Conservation (phyloP, 2,113 vertebrate species). For the Nicator chloris region DNA sequence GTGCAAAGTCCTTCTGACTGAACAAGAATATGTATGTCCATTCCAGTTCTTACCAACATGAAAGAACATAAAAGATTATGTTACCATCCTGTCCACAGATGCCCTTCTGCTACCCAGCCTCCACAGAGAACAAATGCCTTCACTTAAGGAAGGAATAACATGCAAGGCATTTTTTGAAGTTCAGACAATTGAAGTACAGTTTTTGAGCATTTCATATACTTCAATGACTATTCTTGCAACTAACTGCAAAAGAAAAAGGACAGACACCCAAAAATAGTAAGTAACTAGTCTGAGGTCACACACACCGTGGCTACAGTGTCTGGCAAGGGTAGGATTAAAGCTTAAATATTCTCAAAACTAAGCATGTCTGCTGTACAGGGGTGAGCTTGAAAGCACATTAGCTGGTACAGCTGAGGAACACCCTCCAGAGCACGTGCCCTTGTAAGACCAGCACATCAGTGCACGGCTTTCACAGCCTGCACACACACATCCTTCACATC, state of each 20-base stretch:
- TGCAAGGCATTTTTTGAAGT: neutral
- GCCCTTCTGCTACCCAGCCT: neutral
- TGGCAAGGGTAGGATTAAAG: neutral
- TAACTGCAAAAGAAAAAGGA: neutral
- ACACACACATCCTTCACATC: neutral
- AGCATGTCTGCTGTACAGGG: neutral
- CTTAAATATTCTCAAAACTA: neutral
- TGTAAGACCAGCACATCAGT: neutral
- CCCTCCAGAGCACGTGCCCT: neutral
- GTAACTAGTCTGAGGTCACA: neutral
- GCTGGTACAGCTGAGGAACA: neutral
- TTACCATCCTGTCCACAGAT: neutral
- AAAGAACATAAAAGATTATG: conserved; percentile 10
- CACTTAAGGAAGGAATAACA: neutral
- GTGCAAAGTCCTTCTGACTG: neutral
- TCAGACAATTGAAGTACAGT: neutral
- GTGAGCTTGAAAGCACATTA: neutral
- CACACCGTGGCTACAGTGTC: neutral
- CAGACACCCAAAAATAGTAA: neutral
- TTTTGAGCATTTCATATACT: neutral
- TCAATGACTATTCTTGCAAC: neutral
- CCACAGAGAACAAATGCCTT: neutral
- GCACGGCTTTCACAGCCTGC: neutral
- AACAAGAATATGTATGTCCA: neutral
- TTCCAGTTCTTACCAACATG: neutral